A percentile compares a stretch with the other conserved stretches of the same genome.
Evolutionary conservation across 1,140 invertebrate species (phyloP).

Genomic region (Neotoxoptera formosana): DNA sequence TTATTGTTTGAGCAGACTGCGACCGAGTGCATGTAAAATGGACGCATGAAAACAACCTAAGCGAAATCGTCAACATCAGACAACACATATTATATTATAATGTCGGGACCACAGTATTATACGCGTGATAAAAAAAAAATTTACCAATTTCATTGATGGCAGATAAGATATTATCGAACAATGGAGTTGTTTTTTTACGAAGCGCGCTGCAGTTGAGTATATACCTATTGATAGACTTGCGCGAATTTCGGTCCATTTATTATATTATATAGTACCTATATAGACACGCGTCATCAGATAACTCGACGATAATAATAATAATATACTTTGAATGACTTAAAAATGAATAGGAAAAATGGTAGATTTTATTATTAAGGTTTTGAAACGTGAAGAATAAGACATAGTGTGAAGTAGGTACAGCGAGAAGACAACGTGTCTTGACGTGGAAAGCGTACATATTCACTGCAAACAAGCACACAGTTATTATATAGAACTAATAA

Average conservation of each 20-base stretch:
- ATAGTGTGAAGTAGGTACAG: not conserved
- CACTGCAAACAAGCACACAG: not conserved
- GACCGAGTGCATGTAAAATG: not conserved
- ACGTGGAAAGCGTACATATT: not conserved
- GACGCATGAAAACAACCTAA: not conserved
- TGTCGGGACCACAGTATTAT: not conserved
- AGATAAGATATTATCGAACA: not conserved
- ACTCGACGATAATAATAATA: not conserved
- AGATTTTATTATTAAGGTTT: not conserved
- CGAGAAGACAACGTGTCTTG: not conserved
- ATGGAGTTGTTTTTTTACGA: not conserved
- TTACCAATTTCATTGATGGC: slow-evolving; percentile 13
- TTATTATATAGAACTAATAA: not conserved
- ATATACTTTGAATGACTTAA: not conserved
- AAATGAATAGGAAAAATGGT: not conserved
- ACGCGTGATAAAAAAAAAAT: not conserved
- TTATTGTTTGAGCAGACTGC: not conserved
- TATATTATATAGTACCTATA: not conserved
- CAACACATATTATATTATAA: not conserved
- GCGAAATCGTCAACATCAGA: not conserved
- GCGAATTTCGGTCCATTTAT: not conserved
- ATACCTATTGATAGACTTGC: not conserved
- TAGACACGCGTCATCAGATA: slow-evolving; percentile 6
- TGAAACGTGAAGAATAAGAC: not conserved
- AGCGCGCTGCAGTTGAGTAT: not conserved